These are phyloP conservation scores for Colaptes auratus DNA, from an alignment of 2,113 vertebrate species.

Conservation along the genomic window DNA sequence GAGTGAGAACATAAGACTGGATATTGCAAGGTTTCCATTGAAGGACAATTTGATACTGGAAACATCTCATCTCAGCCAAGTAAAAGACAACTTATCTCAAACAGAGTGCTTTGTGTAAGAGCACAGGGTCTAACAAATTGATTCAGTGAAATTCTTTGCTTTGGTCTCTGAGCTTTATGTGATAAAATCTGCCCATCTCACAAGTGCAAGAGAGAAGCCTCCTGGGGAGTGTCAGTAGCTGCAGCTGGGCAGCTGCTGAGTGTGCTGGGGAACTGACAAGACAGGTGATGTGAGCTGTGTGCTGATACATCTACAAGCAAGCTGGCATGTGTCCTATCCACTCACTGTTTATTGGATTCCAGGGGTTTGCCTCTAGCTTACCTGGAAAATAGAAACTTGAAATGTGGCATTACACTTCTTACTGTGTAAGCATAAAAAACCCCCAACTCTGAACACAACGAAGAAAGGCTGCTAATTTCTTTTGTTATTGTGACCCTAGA, in stretches of 20 bases:
- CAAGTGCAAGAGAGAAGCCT: not conserved
- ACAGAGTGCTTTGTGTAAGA: not conserved
- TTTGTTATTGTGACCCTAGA: not conserved
- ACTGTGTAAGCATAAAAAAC: not conserved
- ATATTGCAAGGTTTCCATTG: not conserved
- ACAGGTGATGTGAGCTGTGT: not conserved
- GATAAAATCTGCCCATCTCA: not conserved
- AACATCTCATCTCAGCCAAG: not conserved
- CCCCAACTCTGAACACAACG: too few relatives aligned
- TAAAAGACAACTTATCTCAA: not conserved
- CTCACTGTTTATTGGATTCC: not conserved
- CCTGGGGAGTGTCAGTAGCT: not conserved
- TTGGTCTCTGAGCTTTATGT: not conserved
- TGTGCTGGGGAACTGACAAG: not conserved
- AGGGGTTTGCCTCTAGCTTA: not conserved
- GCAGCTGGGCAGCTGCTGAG: not conserved
- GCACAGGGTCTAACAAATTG: not conserved
- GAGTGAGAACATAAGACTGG: not conserved
- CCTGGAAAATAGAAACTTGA: not conserved
- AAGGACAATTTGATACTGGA: not conserved
- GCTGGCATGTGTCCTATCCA: not conserved
- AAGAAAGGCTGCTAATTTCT: not conserved
- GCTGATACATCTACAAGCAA: not conserved
- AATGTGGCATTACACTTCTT: not conserved
- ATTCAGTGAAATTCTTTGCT: not conserved